Evolutionary conservation across 2,797 vertebrate genomes (phyloP).

Genomic region (Spheniscus humboldti): DNA sequence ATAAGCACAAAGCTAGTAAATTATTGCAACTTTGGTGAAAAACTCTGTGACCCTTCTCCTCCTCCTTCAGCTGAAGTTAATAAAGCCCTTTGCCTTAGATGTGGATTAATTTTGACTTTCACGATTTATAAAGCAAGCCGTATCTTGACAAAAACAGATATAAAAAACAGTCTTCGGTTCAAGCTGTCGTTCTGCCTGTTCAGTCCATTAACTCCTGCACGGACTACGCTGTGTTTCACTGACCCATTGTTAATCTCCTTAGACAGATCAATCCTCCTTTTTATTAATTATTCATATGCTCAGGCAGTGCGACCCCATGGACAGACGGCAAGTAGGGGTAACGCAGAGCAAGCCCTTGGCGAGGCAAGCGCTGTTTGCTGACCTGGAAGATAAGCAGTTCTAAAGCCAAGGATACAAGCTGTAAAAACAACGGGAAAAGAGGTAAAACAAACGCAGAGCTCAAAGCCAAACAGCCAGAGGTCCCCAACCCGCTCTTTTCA

Average conservation of each 20-base stretch:
- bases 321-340: not conserved
- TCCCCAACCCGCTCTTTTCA: not conserved
- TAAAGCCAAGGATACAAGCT: not conserved
- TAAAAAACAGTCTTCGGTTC: not conserved
- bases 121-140: not conserved
- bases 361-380: not conserved
- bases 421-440: not conserved
- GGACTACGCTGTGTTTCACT: not conserved
- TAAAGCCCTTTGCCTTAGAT: not conserved
- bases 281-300: not conserved
- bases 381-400: not conserved
- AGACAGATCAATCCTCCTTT: not conserved
- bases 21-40: not conserved
- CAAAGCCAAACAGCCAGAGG: not conserved
- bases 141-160: not conserved
- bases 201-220: not conserved
- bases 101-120: not conserved
- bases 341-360: not conserved
- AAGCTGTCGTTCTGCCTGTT: not conserved
- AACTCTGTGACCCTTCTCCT: not conserved
- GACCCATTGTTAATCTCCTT: not conserved
- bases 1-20: not conserved
- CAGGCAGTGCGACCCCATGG: not conserved
- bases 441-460: not conserved
- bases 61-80: not conserved